A percentile compares a stretch with the other conserved stretches of the same genome.
Conservation (phyloP, 2,113 vertebrate genomes). For the Coturnix japonica region DNA sequence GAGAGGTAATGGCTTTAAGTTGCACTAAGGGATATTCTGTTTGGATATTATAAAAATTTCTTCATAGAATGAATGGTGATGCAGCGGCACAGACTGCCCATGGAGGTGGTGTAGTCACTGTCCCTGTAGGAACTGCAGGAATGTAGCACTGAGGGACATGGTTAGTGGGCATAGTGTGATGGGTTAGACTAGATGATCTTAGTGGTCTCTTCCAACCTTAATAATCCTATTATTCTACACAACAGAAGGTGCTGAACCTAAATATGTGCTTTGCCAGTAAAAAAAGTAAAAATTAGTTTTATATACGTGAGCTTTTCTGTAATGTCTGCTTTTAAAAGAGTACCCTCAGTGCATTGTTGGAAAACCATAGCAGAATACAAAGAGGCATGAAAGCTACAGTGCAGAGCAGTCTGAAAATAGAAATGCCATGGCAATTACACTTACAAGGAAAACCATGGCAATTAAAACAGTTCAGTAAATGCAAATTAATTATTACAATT, state of each 20-base stretch:
- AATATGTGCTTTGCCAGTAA: rapidly evolving
- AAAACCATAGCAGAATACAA: neutral
- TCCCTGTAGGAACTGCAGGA: no score
- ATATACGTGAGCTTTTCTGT: neutral
- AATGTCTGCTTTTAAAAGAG: neutral
- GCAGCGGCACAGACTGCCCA: no score
- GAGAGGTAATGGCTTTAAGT: no score
- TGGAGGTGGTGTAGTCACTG: no score
- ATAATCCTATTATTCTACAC: no score
- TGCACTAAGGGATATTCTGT: no score
- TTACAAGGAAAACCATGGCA: slow-evolving; percentile 16
- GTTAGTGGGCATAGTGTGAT: no score
- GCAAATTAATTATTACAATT: slow-evolving; percentile 21
- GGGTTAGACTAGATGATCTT: no score
- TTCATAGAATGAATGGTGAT: no score
- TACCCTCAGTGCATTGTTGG: neutral
- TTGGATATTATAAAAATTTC: no score
- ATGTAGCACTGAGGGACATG: no score
- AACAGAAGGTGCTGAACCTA: neutral
- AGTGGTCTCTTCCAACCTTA: no score
- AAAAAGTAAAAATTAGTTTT: neutral
- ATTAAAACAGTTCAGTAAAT: slow-evolving; percentile 30
- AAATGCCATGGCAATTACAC: slow-evolving; percentile 10
- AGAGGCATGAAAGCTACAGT: neutral
- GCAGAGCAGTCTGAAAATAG: slow-evolving; percentile 3